A percentile compares a stretch with the other conserved stretches of the same genome.
Conservation (phyloP, 2,113 vertebrate genomes). For the Ovis aries region ARS-UI_Ramb_v3.0 NC_056057.1:29834501-29835000, state of each 20-base stretch:
- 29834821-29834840: slow-evolving; percentile 1
- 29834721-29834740: not conserved
- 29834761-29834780: slow-evolving; percentile 4
- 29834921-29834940: slow-evolving; percentile 3
- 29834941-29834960: not conserved
- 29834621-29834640: not conserved
- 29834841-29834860: slow-evolving; percentile 8
- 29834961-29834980: not conserved
- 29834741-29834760: not conserved
- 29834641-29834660: not conserved
- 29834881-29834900: not conserved
- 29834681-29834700: not conserved
- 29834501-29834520: not conserved
- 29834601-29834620: not conserved
- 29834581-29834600: not conserved
- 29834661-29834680: not conserved
- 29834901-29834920: slow-evolving; percentile 31
- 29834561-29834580: not conserved
- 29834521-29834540: not conserved
- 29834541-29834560: not conserved
- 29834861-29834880: not conserved
- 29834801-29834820: not conserved
- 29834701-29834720: slow-evolving; percentile 9
- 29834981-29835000: not conserved
- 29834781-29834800: not conserved